Base-by-base conservation (phyloP, 2,113 vertebrate species). In the Columba janthina region DNA sequence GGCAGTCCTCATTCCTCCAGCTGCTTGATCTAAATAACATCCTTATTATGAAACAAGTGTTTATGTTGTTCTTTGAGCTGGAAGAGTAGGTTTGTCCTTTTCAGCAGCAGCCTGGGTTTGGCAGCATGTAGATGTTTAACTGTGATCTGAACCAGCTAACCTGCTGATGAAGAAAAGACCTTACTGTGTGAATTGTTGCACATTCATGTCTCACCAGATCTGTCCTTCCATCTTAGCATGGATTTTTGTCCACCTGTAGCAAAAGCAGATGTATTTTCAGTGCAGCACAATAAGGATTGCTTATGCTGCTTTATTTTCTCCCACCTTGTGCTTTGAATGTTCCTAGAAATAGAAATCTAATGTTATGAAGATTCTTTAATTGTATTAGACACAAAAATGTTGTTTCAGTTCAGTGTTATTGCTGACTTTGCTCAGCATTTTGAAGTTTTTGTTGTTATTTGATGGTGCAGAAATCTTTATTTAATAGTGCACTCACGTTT, bases 281-380 rank as follows among this genome's bases (percentile, higher is more conserved):
- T 66, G 15, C 32, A 80, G 15, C 56, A 28, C 22, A 48, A 6
- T 28, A 62, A 51, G 36, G 8, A 34, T 70, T 31, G 25, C 28
- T 60, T 36, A 3, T 16, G 65, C 8, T 38, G 9, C 22, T 88
- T 80, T 61, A 46, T 83, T 84, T 80, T 77, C 15, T 66, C 12
- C 15, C 9, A 34, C 25, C 2, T 3, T 1, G 1, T 19, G 28
- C 11, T 85, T 85, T 54, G 19, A 38, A 16, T 83, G 36, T 32
- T 88, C 28, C 6, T 85, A 20, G 22, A 77, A 90, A 62, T 42
- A 48, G 28, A 70, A 85, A 70, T 48, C 19, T 19, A 53, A 4
- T 28, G 0, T 60, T 91, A 18, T 0, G 2, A 85, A 81, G 8
- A 25, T 69, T 87, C 5, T 87, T 2, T 57, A 16, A 51, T 14